Conservation (phyloP, 2,113 vertebrate genomes). For the Nyctibius bracteatus region DNA sequence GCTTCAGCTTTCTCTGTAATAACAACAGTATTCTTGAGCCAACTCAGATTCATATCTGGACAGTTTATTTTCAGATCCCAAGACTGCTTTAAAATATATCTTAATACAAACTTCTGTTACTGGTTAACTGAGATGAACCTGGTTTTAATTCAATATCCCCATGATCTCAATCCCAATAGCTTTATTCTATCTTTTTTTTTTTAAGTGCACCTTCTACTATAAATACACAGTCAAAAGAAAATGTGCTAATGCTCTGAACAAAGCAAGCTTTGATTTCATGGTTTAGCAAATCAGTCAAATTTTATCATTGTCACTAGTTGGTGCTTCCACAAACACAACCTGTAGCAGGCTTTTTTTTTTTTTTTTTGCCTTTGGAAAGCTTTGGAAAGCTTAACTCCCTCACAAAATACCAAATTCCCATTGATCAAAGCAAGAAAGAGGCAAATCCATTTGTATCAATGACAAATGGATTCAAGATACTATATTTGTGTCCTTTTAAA, state of each 20-base stretch:
- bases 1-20: background rate
- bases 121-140: background rate
- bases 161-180: background rate
- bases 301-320: background rate
- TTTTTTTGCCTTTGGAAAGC: background rate
- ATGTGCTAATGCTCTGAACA: constrained; percentile 17
- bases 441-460: constrained; percentile 22
- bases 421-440: constrained; percentile 46
- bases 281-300: constrained; percentile 41
- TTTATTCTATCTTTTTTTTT: background rate
- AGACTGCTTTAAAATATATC: background rate
- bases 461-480: constrained; percentile 6
- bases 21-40: background rate
- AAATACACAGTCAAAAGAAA: constrained; percentile 26
- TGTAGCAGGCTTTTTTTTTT: background rate
- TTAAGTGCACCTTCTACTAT: background rate
- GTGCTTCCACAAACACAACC: constrained; percentile 12
- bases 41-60: background rate
- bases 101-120: background rate
- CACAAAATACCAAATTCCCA: constrained; percentile 2
- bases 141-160: background rate
- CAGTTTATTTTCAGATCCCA: background rate
- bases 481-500: constrained; percentile 9
- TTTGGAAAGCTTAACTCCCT: constrained; percentile 7
- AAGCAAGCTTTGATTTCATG: constrained; percentile 52